phyloP scores from a whole-genome alignment of 2,113 vertebrate genomes.

The Anser brachyrhynchus region DNA sequence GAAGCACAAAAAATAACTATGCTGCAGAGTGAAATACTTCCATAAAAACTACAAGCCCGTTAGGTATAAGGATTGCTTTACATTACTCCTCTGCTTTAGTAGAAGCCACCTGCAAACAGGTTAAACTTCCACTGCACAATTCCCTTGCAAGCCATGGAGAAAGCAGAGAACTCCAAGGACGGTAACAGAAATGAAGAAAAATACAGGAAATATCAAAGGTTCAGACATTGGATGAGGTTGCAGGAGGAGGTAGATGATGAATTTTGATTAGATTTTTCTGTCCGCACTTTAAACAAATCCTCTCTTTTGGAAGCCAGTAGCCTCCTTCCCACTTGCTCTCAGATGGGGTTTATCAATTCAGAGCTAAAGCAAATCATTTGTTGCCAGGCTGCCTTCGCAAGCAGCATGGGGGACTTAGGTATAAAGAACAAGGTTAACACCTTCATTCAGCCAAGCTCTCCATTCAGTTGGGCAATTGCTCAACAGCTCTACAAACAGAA shows the following conservation, averaged over 20 bases:
- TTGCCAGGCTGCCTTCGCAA: not conserved
- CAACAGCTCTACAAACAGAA: not conserved
- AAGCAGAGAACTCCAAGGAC: not conserved
- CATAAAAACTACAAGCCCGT: not conserved
- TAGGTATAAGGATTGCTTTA: not conserved
- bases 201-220: conserved; percentile 26
- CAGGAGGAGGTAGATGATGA: not conserved
- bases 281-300: conserved; percentile 16
- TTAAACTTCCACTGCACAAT: not conserved
- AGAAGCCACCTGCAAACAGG: not conserved
- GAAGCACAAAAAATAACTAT: not conserved
- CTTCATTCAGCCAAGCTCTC: conserved; percentile 21
- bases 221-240: conserved; percentile 16
- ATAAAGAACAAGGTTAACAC: conserved; percentile 28
- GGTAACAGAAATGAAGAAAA: conserved; percentile 35
- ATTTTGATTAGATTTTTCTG: conserved; percentile 26
- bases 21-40: not conserved
- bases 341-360: not conserved
- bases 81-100: not conserved
- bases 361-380: not conserved
- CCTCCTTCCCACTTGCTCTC: conserved; percentile 19
- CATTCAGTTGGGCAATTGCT: not conserved
- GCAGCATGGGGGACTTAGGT: not conserved
- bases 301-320: not conserved
- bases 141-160: not conserved